Conservation (phyloP, 2,113 vertebrate species). For the Oncorhynchus nerka region DNA sequence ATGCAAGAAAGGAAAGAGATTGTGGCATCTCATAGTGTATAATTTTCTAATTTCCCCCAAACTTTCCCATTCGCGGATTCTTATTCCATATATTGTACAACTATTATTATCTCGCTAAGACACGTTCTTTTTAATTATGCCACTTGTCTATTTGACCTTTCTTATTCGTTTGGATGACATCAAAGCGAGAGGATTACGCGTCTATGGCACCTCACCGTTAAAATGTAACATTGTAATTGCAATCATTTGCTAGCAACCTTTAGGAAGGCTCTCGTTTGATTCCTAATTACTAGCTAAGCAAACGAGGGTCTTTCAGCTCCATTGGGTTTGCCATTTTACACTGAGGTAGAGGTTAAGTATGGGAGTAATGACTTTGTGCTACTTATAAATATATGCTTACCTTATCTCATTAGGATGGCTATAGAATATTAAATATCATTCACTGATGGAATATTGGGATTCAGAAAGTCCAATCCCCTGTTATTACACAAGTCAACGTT, state of each 20-base stretch:
- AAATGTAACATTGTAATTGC: not conserved
- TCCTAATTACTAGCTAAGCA: not conserved
- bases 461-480: slow-evolving; percentile 10
- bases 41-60: too few species aligned
- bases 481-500: too few species aligned
- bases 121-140: not conserved
- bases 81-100: too few species aligned
- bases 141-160: not conserved
- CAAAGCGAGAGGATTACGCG: not conserved
- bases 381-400: not conserved
- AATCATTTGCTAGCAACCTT: not conserved
- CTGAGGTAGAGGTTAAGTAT: not conserved
- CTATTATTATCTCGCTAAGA: too few species aligned
- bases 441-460: not conserved
- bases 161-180: not conserved
- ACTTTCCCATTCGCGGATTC: too few species aligned
- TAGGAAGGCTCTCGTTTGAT: not conserved
- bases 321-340: not conserved
- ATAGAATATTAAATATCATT: too few species aligned
- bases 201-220: not conserved
- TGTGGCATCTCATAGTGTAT: too few species aligned
- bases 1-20: not conserved
- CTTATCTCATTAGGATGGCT: not conserved
- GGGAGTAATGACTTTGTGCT: not conserved
- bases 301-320: not conserved